Percentiles rank a stretch among this genome's conserved stretches.
Conservation (phyloP, 2,113 vertebrate genomes). For the Narcine bancroftii region DNA sequence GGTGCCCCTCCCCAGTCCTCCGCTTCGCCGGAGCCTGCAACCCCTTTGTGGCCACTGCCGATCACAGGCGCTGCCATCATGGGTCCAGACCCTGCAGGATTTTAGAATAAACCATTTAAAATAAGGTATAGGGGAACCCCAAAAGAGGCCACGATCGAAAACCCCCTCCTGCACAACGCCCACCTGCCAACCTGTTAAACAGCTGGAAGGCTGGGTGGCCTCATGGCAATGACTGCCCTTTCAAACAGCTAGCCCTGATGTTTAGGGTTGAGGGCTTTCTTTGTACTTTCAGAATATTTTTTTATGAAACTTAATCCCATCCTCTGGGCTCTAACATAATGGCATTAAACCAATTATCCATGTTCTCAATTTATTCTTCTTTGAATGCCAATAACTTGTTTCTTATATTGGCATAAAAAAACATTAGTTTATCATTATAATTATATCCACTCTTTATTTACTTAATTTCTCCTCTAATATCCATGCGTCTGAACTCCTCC, state of each 20-base stretch:
- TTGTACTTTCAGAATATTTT: neutral
- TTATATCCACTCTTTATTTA: neutral
- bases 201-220: too few relatives aligned
- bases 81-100: too few relatives aligned
- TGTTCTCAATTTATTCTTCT: neutral
- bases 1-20: too few relatives aligned
- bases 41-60: too few relatives aligned
- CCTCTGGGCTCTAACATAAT: neutral
- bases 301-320: neutral
- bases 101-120: too few relatives aligned
- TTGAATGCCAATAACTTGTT: neutral
- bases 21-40: too few relatives aligned
- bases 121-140: neutral
- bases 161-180: neutral
- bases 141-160: neutral
- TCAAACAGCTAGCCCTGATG: too few relatives aligned
- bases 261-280: neutral
- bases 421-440: conserved; percentile 3
- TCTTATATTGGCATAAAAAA: neutral
- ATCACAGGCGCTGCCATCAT: too few relatives aligned
- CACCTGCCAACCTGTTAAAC: too few relatives aligned
- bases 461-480: neutral
- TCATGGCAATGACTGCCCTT: too few relatives aligned
- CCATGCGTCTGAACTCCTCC: neutral
- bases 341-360: conserved; percentile 7